Percentiles rank a stretch among this genome's conserved stretches.
Conservation (phyloP, 1,140 invertebrate species). For the Trigoniulus corallinus region DNA sequence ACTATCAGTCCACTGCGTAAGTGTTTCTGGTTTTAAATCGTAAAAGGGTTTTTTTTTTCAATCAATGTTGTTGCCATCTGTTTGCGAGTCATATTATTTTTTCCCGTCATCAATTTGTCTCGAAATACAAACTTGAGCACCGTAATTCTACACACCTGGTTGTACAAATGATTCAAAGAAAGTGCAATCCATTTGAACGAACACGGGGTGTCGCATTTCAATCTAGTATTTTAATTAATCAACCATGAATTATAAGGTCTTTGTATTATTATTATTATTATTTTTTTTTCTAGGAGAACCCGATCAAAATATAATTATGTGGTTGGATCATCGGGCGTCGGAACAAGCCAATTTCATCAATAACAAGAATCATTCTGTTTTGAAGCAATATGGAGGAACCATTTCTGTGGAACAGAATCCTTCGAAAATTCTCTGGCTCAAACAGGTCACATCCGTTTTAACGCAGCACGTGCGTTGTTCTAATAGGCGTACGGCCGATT, state of each 20-base stretch:
- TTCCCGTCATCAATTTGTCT: too few species aligned
- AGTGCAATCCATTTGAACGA: neutral
- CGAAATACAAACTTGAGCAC: too few species aligned
- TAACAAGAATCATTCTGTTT: conserved; percentile 47
- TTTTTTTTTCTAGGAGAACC: conserved; percentile 29
- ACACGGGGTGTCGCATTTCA: neutral
- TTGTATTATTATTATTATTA: neutral
- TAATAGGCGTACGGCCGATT: too few species aligned
- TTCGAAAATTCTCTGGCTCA: conserved; percentile 90
- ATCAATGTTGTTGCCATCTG: neutral
- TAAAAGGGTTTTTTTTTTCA: too few species aligned
- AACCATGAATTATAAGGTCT: too few species aligned
- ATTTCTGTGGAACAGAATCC: conserved; percentile 91
- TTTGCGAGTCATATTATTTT: neutral
- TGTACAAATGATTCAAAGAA: too few species aligned
- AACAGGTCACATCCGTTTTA: too few species aligned
- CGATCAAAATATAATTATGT: conserved; percentile 78
- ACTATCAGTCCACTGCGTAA: conserved; percentile 44
- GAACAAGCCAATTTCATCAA: conserved; percentile 71
- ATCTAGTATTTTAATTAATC: neutral
- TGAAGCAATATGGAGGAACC: conserved; percentile 75
- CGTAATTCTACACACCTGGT: too few species aligned
- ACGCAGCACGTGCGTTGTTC: too few species aligned
- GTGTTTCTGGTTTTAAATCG: conserved; percentile 50
- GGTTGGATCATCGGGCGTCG: conserved; percentile 89